Percentiles rank a stretch among this genome's conserved stretches.
Evolutionary conservation across 2,888 invertebrate species (phyloP).

Genomic region (Andrena flavipes): DNA sequence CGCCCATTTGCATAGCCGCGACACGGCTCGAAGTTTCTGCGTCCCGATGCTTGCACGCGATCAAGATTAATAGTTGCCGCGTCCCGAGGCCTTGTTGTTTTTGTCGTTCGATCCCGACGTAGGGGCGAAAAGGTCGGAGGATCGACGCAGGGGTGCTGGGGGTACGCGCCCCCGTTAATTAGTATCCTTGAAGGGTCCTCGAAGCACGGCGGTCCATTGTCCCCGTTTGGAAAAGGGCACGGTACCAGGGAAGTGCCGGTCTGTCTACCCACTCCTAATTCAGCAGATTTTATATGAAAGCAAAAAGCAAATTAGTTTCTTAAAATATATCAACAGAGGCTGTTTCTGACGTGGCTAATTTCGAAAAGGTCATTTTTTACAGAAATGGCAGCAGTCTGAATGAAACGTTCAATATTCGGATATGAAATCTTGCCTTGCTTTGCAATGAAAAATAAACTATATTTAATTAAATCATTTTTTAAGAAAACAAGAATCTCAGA

Average conservation of each 20-base stretch:
- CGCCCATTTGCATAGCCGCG: conserved; percentile 13
- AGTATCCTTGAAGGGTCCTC: conserved; percentile 26
- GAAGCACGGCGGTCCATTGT: conserved; percentile 17
- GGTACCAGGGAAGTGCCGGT: not conserved
- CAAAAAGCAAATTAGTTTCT: too few relatives aligned
- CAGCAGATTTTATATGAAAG: too few relatives aligned
- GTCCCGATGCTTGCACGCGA: conserved; percentile 16
- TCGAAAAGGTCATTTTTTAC: too few relatives aligned
- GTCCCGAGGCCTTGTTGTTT: not conserved
- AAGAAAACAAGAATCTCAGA: too few relatives aligned
- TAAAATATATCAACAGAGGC: too few relatives aligned
- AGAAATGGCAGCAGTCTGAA: too few relatives aligned
- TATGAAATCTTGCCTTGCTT: too few relatives aligned
- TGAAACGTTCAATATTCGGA: too few relatives aligned
- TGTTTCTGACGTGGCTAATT: too few relatives aligned
- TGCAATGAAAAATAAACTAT: too few relatives aligned
- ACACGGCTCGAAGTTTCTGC: not conserved
- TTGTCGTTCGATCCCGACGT: not conserved
- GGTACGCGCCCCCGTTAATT: conserved; percentile 4
- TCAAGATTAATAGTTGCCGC: conserved; percentile 38
- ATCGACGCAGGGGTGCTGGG: not conserved
- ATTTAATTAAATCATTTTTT: too few relatives aligned
- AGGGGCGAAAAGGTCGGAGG: conserved; percentile 2
- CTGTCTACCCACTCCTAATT: too few relatives aligned
- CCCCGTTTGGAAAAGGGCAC: not conserved